These are phyloP conservation scores for Oreochromis grahami DNA, from an alignment of 2,797 vertebrate genomes.

Conservation along the genomic window DNA sequence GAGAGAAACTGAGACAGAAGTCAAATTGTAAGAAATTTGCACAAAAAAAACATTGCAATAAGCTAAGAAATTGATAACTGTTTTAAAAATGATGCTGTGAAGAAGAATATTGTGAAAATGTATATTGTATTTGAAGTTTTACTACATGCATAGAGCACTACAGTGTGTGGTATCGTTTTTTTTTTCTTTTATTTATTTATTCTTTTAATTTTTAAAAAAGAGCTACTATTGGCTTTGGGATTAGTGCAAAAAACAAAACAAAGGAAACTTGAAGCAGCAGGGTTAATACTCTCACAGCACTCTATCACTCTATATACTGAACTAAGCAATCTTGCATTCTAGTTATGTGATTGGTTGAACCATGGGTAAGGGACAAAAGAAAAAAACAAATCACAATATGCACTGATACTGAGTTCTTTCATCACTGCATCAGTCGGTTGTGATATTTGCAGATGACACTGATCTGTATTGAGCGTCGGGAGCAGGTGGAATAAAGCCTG, in stretches of 20 bases:
- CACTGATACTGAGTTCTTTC: neutral
- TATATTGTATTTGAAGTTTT: neutral
- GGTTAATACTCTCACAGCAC: neutral
- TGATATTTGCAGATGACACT: neutral
- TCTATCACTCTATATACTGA: neutral
- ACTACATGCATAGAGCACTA: neutral
- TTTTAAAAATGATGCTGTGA: neutral
- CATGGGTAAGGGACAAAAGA: neutral
- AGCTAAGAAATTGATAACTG: neutral
- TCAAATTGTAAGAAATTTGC: neutral
- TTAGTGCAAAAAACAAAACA: neutral
- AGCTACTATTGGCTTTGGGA: neutral
- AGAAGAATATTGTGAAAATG: neutral
- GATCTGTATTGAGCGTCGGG: neutral
- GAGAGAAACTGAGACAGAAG: constrained; percentile 1
- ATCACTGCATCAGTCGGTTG: neutral
- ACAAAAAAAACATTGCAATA: neutral
- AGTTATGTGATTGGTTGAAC: neutral
- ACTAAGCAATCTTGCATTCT: neutral
- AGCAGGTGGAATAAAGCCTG: neutral
- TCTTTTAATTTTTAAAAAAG: neutral
- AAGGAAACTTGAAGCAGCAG: neutral
- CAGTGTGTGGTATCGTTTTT: neutral
- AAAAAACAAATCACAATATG: neutral
- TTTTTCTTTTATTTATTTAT: neutral